These are phyloP conservation scores for Amblyraja radiata DNA, from an alignment of 2,797 vertebrate genomes.

Conservation along the genomic window DNA sequence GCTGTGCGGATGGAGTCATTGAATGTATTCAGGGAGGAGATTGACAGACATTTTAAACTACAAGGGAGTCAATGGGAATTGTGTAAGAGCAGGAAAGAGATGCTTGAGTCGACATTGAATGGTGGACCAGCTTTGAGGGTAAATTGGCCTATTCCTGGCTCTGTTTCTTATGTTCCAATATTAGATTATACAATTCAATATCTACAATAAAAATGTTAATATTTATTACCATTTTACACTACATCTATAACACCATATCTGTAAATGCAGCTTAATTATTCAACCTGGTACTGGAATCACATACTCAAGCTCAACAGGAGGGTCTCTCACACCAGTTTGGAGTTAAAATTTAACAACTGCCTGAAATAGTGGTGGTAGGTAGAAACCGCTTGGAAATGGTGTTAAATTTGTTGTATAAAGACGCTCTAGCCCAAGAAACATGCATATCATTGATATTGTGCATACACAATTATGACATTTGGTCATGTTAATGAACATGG, in stretches of 20 bases:
- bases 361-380: neutral
- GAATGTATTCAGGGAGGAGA: too few relatives aligned
- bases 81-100: too few relatives aligned
- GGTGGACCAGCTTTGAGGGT: too few relatives aligned
- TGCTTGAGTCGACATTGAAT: too few relatives aligned
- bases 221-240: neutral
- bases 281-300: neutral
- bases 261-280: neutral
- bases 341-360: neutral
- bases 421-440: neutral
- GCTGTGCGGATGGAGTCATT: too few relatives aligned
- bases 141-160: too few relatives aligned
- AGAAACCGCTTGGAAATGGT: neutral
- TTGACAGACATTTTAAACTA: too few relatives aligned
- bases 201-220: neutral
- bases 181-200: neutral
- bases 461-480: neutral
- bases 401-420: neutral
- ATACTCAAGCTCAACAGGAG: neutral
- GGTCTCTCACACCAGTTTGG: neutral
- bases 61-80: too few relatives aligned
- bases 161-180: too few relatives aligned
- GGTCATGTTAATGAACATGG: neutral
- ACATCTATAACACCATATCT: neutral
- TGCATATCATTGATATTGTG: neutral